These are phyloP conservation scores for Craniophora ligustri DNA, from an alignment of 2,888 invertebrate genomes.

Conservation along the genomic window DNA sequence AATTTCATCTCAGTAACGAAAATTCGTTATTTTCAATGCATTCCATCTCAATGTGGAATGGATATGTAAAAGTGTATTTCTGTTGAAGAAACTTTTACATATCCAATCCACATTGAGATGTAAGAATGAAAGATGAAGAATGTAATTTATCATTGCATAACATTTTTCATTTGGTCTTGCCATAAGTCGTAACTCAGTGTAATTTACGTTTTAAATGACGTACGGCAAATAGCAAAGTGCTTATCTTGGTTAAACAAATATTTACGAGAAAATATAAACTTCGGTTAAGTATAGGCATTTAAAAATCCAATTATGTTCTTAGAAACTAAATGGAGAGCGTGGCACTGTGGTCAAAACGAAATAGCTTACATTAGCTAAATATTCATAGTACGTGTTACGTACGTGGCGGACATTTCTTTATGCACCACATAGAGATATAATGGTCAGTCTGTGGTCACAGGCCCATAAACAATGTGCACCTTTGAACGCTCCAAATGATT, in stretches of 20 bases:
- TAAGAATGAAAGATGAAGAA: no score
- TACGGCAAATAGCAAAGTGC: background rate
- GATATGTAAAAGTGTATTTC: no score
- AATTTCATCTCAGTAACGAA: no score
- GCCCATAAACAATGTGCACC: conserved; percentile 71
- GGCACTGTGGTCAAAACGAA: conserved; percentile 54
- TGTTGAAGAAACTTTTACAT: no score
- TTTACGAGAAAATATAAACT: conserved; percentile 20
- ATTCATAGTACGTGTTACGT: conserved; percentile 27
- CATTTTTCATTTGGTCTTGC: background rate
- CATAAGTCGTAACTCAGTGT: background rate
- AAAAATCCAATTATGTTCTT: conserved; percentile 41
- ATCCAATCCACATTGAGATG: no score
- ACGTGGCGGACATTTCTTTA: conserved; percentile 56
- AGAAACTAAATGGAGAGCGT: conserved; percentile 33
- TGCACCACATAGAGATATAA: conserved; percentile 71
- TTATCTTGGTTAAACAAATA: conserved; percentile 8
- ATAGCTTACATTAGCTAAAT: conserved; percentile 55
- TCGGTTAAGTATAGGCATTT: conserved; percentile 11
- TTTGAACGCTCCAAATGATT: conserved; percentile 68
- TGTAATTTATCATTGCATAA: no score
- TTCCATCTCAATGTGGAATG: no score
- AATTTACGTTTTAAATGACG: conserved; percentile 8
- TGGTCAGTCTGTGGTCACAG: conserved; percentile 61
- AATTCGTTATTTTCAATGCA: no score